Conservation (phyloP, 1,140 invertebrate species). For the Drosophila funebris region DNA sequence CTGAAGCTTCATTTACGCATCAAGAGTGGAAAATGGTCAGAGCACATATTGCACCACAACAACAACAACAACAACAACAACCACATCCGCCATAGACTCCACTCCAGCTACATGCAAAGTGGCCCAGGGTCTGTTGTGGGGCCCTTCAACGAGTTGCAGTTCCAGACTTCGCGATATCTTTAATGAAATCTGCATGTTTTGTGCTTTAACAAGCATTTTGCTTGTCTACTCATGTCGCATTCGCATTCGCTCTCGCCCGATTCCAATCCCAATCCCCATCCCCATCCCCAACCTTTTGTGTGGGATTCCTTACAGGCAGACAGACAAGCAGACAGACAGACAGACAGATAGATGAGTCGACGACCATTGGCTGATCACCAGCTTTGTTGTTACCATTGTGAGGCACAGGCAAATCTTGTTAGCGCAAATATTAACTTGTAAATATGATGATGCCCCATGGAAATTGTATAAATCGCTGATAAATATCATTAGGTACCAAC, state of each 20-base stretch:
- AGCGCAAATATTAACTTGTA: slow-evolving; percentile 83
- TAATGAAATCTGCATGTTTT: slow-evolving; percentile 82
- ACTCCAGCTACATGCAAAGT: slow-evolving; percentile 35
- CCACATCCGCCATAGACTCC: slow-evolving; percentile 23
- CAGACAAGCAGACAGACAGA: slow-evolving; percentile 9
- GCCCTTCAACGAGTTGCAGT: slow-evolving; percentile 54
- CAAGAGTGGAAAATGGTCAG: slow-evolving; percentile 10
- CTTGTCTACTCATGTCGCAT: slow-evolving; percentile 73
- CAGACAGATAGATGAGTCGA: slow-evolving; percentile 1
- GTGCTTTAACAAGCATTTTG: slow-evolving; percentile 80
- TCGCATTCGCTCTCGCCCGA: slow-evolving; percentile 6
- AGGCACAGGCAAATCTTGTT: slow-evolving; percentile 66
- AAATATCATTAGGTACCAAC: slow-evolving; percentile 75
- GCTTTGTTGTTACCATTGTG: slow-evolving; percentile 34
- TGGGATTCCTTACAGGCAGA: slow-evolving; percentile 36
- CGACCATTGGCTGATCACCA: slow-evolving; percentile 42
- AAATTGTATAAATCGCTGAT: slow-evolving; percentile 81
- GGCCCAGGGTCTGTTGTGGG: slow-evolving; percentile 10
- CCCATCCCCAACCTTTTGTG: slow-evolving; percentile 63
- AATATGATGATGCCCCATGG: slow-evolving; percentile 83
- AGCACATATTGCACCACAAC: slow-evolving; percentile 45
- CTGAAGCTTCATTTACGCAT: slow-evolving; percentile 63
- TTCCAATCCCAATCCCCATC: slow-evolving; percentile 24
- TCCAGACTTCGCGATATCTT: slow-evolving; percentile 59
- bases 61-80: slow-evolving; percentile 6